Conservation (phyloP, 2,888 invertebrate species). For the Allygus modestus region DNA sequence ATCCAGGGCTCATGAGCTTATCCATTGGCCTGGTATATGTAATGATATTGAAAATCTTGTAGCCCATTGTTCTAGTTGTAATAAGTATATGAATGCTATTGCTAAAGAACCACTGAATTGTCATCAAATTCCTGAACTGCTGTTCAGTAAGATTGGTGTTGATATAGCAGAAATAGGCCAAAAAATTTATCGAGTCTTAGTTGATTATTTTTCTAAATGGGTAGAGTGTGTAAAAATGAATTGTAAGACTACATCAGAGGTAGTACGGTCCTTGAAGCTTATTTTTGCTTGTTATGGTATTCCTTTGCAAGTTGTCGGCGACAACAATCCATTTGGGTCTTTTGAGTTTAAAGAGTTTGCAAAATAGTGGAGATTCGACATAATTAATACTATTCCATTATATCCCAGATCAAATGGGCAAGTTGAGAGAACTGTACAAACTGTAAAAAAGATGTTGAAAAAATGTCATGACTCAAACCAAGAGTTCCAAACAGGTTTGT, state of each 20-base stretch:
- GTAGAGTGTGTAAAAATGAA: slow-evolving; percentile 65
- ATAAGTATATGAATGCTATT: slow-evolving; percentile 63
- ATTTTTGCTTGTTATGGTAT: slow-evolving; percentile 68
- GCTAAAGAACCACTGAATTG: slow-evolving; percentile 68
- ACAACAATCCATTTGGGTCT: slow-evolving; percentile 69
- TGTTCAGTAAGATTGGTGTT: slow-evolving; percentile 71
- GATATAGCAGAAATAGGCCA: slow-evolving; percentile 71
- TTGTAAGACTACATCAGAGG: slow-evolving; percentile 64
- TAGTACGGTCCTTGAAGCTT: slow-evolving; percentile 65
- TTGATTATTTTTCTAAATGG: slow-evolving; percentile 68
- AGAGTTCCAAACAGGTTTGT: slow-evolving; percentile 5
- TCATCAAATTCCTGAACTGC: slow-evolving; percentile 69
- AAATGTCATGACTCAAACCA: slow-evolving; percentile 64
- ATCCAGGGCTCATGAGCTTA: slow-evolving; percentile 67
- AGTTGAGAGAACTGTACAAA: slow-evolving; percentile 63
- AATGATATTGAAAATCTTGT: slow-evolving; percentile 66
- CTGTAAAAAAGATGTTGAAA: slow-evolving; percentile 66
- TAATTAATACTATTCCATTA: slow-evolving; percentile 67
- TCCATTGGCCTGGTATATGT: slow-evolving; percentile 69
- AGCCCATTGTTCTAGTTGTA: slow-evolving; percentile 67
- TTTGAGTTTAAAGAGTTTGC: slow-evolving; percentile 67
- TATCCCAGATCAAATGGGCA: slow-evolving; percentile 69
- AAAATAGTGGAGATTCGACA: slow-evolving; percentile 67
- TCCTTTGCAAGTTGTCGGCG: slow-evolving; percentile 66
- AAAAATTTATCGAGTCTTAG: slow-evolving; percentile 69